Evolutionary conservation across 2,113 vertebrate genomes (phyloP), one percentile per base, ranked within the genome.

Genomic region (Cyprichromis sp.): DNA sequence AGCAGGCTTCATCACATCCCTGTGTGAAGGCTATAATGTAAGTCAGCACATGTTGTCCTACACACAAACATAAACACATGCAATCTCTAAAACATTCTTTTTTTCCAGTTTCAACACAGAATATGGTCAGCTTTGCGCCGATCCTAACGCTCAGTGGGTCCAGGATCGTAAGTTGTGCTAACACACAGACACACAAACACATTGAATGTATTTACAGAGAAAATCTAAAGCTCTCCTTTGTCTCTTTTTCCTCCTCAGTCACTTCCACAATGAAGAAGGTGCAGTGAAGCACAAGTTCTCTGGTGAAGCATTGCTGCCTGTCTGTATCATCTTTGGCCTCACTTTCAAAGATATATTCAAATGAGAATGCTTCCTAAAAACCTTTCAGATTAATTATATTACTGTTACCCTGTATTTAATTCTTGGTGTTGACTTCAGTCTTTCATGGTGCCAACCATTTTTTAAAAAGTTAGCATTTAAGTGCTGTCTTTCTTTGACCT

Each of bases 1-100:
- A 12, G 24, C 78, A 81, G 6, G 9, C 0, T 11, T 24, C 5
- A 38, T 66, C 34, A 1, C 0, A 55, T 7, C 16, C 36, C 24
- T 86, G 84, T 17, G 84, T 86, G 16, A 17, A 68, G 4, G 84
- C 84, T 1, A 9, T 86, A 2, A 42, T 86, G 84, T 86, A 54
- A 81, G 84, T 81, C 63, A 10, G 38, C 7, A 19, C 17, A 11
- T 13, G 8, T 16, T 59, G 14, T 47, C 36, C 54, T 47, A 7
- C 1, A 10, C 7, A 5, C 21, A 78, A 55, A 26, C n/a, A 57
- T n/a, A 21, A 78, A 47, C 19, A 26, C 13, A 9, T 21, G 0
- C 5, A n/a, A 24, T n/a, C 14, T 2, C 52, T 17, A 12, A 10
- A 61, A 12, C 7, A 1, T 42, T 0, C 0, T 1, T 40, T 10